Evolutionary conservation across 2,888 invertebrate genomes (phyloP).

Genomic region (Aphidius colemani): DNA sequence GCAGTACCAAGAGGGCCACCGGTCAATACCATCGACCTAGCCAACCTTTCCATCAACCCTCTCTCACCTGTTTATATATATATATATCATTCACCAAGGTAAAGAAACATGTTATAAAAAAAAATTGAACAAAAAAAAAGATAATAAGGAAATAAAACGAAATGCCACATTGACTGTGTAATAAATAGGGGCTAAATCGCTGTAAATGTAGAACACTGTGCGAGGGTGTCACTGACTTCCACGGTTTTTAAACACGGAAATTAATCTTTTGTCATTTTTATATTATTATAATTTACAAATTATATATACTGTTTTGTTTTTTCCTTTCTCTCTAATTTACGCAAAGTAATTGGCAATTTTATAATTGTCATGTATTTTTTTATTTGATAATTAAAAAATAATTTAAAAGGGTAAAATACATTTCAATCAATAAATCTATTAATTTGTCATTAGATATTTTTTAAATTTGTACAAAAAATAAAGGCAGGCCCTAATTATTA

Average conservation of each 20-base stretch:
- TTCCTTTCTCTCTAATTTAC: slow-evolving; percentile 9
- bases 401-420: no score
- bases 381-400: no score
- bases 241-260: slow-evolving; percentile 23
- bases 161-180: slow-evolving; percentile 28
- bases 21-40: slow-evolving; percentile 58
- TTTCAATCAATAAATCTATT: no score
- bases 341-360: not conserved
- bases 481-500: no score
- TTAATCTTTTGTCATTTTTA: no score
- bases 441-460: no score
- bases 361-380: no score
- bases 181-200: slow-evolving; percentile 29
- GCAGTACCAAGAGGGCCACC: slow-evolving; percentile 60
- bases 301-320: slow-evolving; percentile 10
- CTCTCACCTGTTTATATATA: no score
- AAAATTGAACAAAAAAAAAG: slow-evolving; percentile 20
- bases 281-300: not conserved
- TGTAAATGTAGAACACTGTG: not conserved
- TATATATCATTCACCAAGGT: slow-evolving; percentile 1
- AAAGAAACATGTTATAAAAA: no score
- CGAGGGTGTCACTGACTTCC: slow-evolving; percentile 32
- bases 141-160: slow-evolving; percentile 31
- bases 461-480: no score
- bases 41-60: slow-evolving; percentile 26